These are phyloP conservation scores for Nomada fabriciana DNA, from an alignment of 2,888 invertebrate genomes.

Conservation along the genomic window DNA sequence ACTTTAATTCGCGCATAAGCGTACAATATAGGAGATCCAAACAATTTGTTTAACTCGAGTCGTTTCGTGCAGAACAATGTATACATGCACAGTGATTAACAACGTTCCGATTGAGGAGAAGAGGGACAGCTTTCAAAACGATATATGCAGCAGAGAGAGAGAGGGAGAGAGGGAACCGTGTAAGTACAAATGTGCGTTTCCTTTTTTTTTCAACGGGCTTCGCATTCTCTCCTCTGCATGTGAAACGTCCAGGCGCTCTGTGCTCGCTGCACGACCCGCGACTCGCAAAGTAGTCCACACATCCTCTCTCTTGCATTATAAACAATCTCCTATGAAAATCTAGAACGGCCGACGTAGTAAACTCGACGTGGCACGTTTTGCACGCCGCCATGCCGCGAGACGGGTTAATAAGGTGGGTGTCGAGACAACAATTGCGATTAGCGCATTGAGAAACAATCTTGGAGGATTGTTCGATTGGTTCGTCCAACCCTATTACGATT, in stretches of 20 bases:
- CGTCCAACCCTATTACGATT: too few relatives aligned
- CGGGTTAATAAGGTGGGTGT: slow-evolving; percentile 12
- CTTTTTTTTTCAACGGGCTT: slow-evolving; percentile 46
- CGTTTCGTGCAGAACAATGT: slow-evolving; percentile 26
- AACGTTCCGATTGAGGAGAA: not conserved
- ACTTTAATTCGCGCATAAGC: slow-evolving; percentile 24
- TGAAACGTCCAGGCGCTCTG: slow-evolving; percentile 60
- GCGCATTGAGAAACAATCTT: not conserved
- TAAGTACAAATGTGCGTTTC: slow-evolving; percentile 29
- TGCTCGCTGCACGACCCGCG: slow-evolving; percentile 58
- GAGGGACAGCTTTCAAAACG: not conserved
- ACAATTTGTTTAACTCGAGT: slow-evolving; percentile 40
- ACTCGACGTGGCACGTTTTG: slow-evolving; percentile 61
- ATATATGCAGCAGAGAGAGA: too few relatives aligned
- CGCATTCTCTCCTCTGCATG: slow-evolving; percentile 42
- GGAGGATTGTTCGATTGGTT: too few relatives aligned
- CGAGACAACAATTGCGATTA: not conserved
- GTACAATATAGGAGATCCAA: slow-evolving; percentile 9
- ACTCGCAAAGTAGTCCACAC: slow-evolving; percentile 77
- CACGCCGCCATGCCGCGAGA: slow-evolving; percentile 20
- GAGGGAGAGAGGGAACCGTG: too few relatives aligned
- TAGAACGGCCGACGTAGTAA: slow-evolving; percentile 77
- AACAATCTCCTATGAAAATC: slow-evolving; percentile 82
- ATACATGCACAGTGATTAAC: not conserved
- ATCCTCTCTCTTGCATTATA: slow-evolving; percentile 80